phyloP scores from a whole-genome alignment of 2,888 invertebrate genomes.

The Dasypolia templi region DNA sequence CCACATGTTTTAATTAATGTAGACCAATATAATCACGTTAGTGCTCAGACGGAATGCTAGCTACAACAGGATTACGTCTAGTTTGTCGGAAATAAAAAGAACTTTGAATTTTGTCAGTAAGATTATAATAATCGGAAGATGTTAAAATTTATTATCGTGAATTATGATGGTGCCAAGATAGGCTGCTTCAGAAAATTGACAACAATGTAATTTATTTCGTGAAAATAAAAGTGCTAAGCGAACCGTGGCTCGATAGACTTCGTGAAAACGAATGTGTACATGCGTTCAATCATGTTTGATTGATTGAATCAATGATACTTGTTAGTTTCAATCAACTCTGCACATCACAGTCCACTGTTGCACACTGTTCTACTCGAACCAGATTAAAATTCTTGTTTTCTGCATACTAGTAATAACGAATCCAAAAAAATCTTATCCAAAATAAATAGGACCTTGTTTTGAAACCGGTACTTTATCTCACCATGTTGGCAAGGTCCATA shows the following conservation, averaged over 20 bases:
- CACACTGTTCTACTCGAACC: slow-evolving; percentile 4
- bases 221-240: slow-evolving; percentile 6
- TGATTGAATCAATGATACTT: slow-evolving; percentile 40
- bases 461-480: slow-evolving; percentile 13
- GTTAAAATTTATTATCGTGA: slow-evolving; percentile 8
- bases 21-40: slow-evolving; percentile 52
- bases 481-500: slow-evolving; percentile 16
- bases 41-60: slow-evolving; percentile 41
- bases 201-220: neutral
- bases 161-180: slow-evolving; percentile 12
- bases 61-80: slow-evolving; percentile 37
- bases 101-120: slow-evolving; percentile 27
- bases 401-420: neutral
- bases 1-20: slow-evolving; percentile 51
- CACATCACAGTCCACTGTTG: slow-evolving; percentile 1
- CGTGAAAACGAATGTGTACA: slow-evolving; percentile 15
- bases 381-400: slow-evolving; percentile 2
- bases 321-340: slow-evolving; percentile 45
- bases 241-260: neutral
- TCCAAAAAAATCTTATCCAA: slow-evolving; percentile 2
- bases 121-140: slow-evolving; percentile 16
- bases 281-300: slow-evolving; percentile 40
- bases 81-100: slow-evolving; percentile 38
- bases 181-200: neutral
- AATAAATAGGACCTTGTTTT: slow-evolving; percentile 9